Conservation (phyloP, 2,113 vertebrate genomes). For the Microcebus lehilahytsara region DNA sequence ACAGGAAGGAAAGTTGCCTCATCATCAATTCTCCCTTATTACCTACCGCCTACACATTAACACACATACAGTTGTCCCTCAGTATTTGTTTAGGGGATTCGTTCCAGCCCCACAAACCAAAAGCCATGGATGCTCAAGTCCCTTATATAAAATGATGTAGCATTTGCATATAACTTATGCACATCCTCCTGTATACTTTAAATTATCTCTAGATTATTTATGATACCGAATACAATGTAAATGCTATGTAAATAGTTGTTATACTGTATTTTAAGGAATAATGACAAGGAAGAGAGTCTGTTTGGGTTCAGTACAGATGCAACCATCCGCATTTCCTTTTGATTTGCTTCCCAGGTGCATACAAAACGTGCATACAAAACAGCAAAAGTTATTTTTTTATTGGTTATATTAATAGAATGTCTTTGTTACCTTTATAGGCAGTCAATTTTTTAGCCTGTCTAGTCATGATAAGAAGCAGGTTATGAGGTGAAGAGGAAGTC, state of each 20-base stretch:
- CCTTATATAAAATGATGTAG: background rate
- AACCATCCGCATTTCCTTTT: background rate
- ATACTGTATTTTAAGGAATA: background rate
- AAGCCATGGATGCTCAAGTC: background rate
- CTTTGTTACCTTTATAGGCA: background rate
- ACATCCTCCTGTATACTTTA: background rate
- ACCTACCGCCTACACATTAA: accelerated
- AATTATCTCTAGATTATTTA: background rate
- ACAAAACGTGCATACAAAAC: background rate
- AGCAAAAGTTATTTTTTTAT: background rate
- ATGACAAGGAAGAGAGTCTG: background rate
- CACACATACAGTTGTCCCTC: background rate
- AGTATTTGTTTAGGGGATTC: background rate
- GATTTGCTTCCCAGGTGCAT: background rate
- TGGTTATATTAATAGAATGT: background rate
- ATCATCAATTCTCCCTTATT: background rate
- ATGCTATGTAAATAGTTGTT: background rate
- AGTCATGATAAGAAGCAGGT: background rate
- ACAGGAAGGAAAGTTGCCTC: background rate
- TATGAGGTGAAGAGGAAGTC: background rate
- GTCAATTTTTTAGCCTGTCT: background rate
- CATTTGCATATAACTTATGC: background rate
- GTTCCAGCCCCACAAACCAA: background rate
- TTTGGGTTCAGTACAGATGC: background rate
- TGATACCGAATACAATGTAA: background rate